These are phyloP conservation scores for Therioaphis trifolii DNA, from an alignment of 2,888 invertebrate species.

Conservation along the genomic window DNA sequence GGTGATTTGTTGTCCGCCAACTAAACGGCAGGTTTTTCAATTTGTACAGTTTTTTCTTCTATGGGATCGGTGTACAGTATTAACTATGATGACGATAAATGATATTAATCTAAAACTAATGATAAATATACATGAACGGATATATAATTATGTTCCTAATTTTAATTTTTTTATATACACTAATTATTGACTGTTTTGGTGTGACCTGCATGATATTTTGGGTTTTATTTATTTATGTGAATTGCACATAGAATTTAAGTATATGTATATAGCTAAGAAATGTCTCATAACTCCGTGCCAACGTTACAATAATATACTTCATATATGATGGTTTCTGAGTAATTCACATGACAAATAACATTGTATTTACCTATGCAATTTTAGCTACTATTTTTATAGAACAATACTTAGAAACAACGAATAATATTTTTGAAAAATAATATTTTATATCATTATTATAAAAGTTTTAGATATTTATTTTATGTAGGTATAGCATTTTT, in stretches of 20 bases:
- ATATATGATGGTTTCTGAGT: background rate
- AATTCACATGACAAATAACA: too few relatives aligned
- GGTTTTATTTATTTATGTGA: constrained; percentile 46
- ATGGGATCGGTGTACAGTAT: constrained; percentile 10
- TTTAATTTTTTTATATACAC: constrained; percentile 17
- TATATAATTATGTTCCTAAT: constrained; percentile 42
- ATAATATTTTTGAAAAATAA: background rate
- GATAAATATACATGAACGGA: background rate
- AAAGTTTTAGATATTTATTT: background rate
- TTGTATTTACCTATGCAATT: too few relatives aligned
- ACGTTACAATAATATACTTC: constrained; percentile 1
- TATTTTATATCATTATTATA: background rate
- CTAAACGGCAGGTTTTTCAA: background rate
- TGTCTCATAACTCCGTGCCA: background rate
- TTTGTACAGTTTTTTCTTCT: constrained; percentile 25
- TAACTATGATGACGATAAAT: background rate
- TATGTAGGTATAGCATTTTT: background rate
- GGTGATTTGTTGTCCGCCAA: constrained; percentile 3
- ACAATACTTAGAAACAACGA: too few relatives aligned
- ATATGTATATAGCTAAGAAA: constrained; percentile 5
- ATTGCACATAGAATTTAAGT: constrained; percentile 50
- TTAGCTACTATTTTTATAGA: too few relatives aligned
- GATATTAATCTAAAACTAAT: constrained; percentile 42
- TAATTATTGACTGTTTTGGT: constrained; percentile 51
- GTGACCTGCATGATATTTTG: constrained; percentile 54